Conservation (phyloP, 2,888 invertebrate genomes). For the Drosophila mimica region DNA sequence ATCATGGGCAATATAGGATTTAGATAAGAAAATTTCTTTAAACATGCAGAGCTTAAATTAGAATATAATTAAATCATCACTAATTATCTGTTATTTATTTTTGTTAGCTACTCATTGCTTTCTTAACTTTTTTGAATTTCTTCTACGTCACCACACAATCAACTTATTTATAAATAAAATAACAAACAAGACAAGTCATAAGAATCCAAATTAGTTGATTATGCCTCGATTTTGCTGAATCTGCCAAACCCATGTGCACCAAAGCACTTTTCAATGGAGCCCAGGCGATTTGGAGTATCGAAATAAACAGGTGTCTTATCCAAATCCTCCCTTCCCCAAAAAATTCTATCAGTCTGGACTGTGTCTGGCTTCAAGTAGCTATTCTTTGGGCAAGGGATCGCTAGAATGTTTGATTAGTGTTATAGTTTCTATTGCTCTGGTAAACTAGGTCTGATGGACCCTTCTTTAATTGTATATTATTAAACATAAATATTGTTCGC, state of each 20-base stretch:
- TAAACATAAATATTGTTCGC: too few species aligned
- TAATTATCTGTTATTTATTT: neutral
- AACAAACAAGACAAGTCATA: constrained; percentile 34
- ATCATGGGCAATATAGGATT: neutral
- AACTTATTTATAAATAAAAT: neutral
- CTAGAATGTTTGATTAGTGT: constrained; percentile 82
- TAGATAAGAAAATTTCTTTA: neutral
- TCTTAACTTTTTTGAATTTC: neutral
- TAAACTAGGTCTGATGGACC: too few species aligned
- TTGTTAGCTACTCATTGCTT: too few species aligned
- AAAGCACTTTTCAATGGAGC: too few species aligned
- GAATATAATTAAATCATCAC: neutral
- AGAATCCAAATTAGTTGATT: constrained; percentile 85
- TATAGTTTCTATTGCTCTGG: constrained; percentile 73
- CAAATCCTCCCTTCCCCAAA: too few species aligned
- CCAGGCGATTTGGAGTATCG: too few species aligned
- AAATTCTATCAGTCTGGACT: too few species aligned
- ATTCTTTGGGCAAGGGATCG: constrained; percentile 74
- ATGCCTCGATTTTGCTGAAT: too few species aligned
- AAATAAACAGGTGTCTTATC: too few species aligned
- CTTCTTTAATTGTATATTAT: too few species aligned
- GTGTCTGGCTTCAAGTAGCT: too few species aligned
- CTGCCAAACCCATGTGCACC: too few species aligned
- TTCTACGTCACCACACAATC: neutral
- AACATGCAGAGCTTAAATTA: neutral